phyloP scores from a whole-genome alignment of 2,888 invertebrate genomes.

The Halictus ligatus region DNA sequence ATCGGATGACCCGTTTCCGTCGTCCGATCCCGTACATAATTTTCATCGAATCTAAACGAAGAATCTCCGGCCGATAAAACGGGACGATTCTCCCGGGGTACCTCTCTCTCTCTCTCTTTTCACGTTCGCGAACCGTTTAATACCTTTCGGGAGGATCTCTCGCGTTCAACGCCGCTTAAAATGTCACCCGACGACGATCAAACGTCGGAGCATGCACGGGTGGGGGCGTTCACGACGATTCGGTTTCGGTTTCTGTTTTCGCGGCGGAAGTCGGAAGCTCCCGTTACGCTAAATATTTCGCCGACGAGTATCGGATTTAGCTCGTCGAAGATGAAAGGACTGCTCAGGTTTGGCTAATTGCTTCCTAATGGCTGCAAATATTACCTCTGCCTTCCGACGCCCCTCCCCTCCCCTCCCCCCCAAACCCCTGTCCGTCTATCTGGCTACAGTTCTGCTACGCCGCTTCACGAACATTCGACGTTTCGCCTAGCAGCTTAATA shows the following conservation, averaged over 20 bases:
- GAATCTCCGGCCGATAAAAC: neutral
- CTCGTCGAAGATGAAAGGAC: slow-evolving; percentile 59
- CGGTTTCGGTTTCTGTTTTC: slow-evolving; percentile 20
- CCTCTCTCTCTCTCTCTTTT: too few relatives aligned
- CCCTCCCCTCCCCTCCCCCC: slow-evolving; percentile 17
- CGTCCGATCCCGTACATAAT: too few relatives aligned
- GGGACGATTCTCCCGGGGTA: neutral
- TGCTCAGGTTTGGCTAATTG: slow-evolving; percentile 63
- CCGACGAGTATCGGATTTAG: slow-evolving; percentile 43
- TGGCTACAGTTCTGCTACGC: slow-evolving; percentile 24
- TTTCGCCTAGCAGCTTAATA: slow-evolving; percentile 55
- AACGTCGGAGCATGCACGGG: neutral
- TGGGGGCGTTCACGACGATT: too few relatives aligned
- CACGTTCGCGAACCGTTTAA: slow-evolving; percentile 2
- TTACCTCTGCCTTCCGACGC: slow-evolving; percentile 34
- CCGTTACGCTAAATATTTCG: slow-evolving; percentile 54
- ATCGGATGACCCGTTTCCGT: slow-evolving; percentile 4
- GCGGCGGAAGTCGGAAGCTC: slow-evolving; percentile 20
- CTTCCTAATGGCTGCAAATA: slow-evolving; percentile 69
- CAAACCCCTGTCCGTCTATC: slow-evolving; percentile 40
- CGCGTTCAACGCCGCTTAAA: slow-evolving; percentile 3
- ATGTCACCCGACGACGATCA: neutral
- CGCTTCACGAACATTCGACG: slow-evolving; percentile 34
- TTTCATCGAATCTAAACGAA: neutral
- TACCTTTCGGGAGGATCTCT: slow-evolving; percentile 3